Evolutionary conservation across 2,113 vertebrate species (phyloP), one percentile per base, ranked within the genome.

Genomic region (Marcusenius ussheri): DNA sequence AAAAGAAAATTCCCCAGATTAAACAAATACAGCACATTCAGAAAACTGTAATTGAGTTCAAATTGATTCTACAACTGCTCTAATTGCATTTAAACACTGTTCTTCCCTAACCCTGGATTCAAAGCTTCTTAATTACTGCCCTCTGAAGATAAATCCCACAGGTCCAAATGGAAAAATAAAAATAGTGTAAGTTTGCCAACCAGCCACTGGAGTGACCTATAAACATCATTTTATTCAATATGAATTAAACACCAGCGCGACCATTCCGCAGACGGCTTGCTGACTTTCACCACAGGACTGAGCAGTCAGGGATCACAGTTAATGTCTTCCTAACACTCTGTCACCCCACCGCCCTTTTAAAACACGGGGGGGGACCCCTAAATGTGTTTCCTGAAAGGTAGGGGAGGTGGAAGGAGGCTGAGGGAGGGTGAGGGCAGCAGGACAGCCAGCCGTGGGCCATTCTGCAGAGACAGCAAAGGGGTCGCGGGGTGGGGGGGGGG

Each of bases 301-400:
- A 89, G 85, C 88, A 88, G 85, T 88, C 62, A 89, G 66, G 27
- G 62, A 85, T 46, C 77, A 49, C 84, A 47, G 53, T 66, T 58
- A 88, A 49, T 39, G 2, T 70, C 17, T 49, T 90, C 53, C 90
- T 87, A 70, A 42, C 27, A 80, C 80, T 91, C 91, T 89, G 15
- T 47, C 2, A 91, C 90, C 83, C 66, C 50, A 92, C 91, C 88
- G 91, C 83, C 90, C 91, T 92, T 93, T 93, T 24, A 91, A 94
- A 94, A 94, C 93, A 89, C 53, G 39, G 70, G 49, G 50, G 7
- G 39, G 27, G 96, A 96, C 96, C 95, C 94, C 96, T 95, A 97
- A 98, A 98, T 98, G 97, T 98, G 98, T 98, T 99, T 99, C 98
- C 98, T 98, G 97, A 96, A 96, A 97, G 94, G 95, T 96, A 96